Percentiles rank a stretch among this genome's conserved stretches.
These are phyloP conservation scores for Lasiurus borealis DNA, from an alignment of 2,113 vertebrate species.

Conservation along the genomic window DNA sequence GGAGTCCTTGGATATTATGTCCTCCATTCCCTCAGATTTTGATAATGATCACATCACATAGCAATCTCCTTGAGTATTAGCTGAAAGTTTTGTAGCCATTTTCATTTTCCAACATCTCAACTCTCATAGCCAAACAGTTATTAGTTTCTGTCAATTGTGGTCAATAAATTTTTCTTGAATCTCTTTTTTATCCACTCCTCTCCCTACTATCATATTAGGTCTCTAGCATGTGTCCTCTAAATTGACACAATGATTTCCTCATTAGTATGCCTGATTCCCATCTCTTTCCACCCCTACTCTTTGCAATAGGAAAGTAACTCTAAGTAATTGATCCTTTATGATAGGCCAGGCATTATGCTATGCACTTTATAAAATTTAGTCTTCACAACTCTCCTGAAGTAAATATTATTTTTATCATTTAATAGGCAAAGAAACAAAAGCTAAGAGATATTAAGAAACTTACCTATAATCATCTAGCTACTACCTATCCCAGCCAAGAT, in stretches of 20 bases:
- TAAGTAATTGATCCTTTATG: neutral
- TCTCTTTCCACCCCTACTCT: neutral
- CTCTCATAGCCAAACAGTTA: neutral
- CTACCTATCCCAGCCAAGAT: neutral
- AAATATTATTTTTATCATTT: neutral
- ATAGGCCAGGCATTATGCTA: neutral
- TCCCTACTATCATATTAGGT: neutral
- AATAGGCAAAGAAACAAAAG: neutral
- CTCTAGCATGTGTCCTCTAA: neutral
- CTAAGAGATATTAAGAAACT: neutral
- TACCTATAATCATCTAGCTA: neutral
- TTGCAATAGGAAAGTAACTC: neutral
- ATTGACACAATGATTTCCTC: neutral
- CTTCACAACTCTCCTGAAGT: neutral
- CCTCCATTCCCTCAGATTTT: neutral
- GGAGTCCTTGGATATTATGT: neutral
- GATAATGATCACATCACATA: neutral
- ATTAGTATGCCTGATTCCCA: neutral
- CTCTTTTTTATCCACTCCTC: neutral
- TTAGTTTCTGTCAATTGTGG: neutral
- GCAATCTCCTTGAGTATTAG: neutral
- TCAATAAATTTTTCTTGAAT: neutral
- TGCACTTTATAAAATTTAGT: neutral
- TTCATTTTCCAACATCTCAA: neutral
- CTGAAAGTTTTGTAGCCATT: neutral